These are phyloP conservation scores for Chelon labrosus DNA, from an alignment of 2,797 vertebrate genomes.

Conservation along the genomic window DNA sequence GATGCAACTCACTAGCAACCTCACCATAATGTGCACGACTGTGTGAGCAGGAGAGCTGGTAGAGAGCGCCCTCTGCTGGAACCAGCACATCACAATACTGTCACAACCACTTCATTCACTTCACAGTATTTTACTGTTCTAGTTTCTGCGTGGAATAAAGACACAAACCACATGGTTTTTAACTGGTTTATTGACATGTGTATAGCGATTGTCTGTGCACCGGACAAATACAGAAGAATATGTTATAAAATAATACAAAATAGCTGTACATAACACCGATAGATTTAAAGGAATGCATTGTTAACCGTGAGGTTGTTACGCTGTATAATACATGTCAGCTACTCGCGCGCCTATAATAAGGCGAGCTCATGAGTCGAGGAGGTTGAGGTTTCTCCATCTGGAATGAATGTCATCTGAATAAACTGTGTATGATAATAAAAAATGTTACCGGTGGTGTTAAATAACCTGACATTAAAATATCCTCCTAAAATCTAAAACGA, in stretches of 20 bases:
- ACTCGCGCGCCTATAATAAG: slow-evolving; percentile 45
- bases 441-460: slow-evolving; percentile 43
- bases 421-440: slow-evolving; percentile 7
- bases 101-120: too few species aligned
- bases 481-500: slow-evolving; percentile 42
- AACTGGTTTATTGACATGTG: slow-evolving; percentile 85
- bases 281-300: slow-evolving; percentile 75
- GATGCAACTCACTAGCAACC: slow-evolving; percentile 77
- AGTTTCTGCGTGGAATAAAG: neutral
- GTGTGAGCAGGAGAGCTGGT: slow-evolving; percentile 7
- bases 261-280: slow-evolving; percentile 67
- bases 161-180: slow-evolving; percentile 36
- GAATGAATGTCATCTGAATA: slow-evolving; percentile 31
- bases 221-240: slow-evolving; percentile 79
- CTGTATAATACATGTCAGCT: slow-evolving; percentile 63
- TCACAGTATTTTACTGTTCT: neutral
- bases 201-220: slow-evolving; percentile 88
- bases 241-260: slow-evolving; percentile 78
- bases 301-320: slow-evolving; percentile 69
- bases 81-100: neutral
- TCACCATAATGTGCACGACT: neutral
- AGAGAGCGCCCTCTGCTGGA: slow-evolving; percentile 69
- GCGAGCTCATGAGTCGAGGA: slow-evolving; percentile 59
- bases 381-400: slow-evolving; percentile 56
- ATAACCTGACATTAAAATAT: slow-evolving; percentile 53